Conservation (phyloP, 2,888 invertebrate genomes). For the Cheiracanthium punctorium region DNA sequence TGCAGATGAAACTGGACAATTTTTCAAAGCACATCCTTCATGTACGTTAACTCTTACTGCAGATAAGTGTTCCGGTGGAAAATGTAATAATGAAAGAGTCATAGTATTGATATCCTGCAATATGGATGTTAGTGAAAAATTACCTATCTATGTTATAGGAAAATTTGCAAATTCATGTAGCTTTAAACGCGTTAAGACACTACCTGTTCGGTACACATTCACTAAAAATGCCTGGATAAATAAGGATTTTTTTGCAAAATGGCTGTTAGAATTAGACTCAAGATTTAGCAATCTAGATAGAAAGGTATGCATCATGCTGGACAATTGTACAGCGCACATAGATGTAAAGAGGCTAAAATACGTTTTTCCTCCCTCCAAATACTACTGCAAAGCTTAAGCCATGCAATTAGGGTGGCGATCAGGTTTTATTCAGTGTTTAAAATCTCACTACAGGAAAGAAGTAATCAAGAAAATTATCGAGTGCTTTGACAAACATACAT, state of each 20-base stretch:
- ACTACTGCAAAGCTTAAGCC: not conserved
- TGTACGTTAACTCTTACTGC: not conserved
- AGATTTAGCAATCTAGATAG: not conserved
- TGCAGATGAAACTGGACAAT: not conserved
- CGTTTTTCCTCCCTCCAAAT: not conserved
- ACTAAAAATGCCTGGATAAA: slow-evolving; percentile 21
- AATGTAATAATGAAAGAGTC: slow-evolving; percentile 5
- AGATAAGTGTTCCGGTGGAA: slow-evolving; percentile 6
- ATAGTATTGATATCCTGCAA: slow-evolving; percentile 17
- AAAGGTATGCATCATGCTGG: not conserved
- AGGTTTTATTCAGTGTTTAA: not conserved
- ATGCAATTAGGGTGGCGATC: too few relatives aligned
- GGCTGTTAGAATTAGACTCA: not conserved
- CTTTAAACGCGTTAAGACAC: slow-evolving; percentile 7
- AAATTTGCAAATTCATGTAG: slow-evolving; percentile 16
- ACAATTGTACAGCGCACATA: not conserved
- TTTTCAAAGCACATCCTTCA: not conserved
- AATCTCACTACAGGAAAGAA: not conserved
- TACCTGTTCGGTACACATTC: slow-evolving; percentile 12
- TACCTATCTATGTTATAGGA: slow-evolving; percentile 17
- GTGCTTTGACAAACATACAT: too few relatives aligned
- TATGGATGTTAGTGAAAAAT: slow-evolving; percentile 14
- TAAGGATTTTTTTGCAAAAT: not conserved
- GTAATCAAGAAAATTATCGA: not conserved
- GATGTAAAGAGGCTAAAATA: not conserved